These are phyloP conservation scores for Nemoura dubitans DNA, from an alignment of 2,888 invertebrate species.

Conservation along the genomic window DNA sequence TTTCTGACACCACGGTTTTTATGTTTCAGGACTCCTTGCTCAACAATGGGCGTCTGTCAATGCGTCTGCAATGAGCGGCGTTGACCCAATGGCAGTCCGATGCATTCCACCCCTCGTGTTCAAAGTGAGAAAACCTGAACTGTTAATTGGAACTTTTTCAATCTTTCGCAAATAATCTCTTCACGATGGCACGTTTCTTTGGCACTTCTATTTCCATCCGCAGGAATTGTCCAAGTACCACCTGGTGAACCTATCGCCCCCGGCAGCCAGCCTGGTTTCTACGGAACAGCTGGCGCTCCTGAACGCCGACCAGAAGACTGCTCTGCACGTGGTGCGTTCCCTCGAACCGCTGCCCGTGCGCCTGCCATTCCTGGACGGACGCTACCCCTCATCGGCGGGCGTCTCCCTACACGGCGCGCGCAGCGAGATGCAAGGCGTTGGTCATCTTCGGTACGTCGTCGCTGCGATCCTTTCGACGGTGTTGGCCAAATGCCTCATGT, in stretches of 20 bases:
- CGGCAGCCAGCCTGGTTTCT: slow-evolving; percentile 40
- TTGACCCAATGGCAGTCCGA: slow-evolving; percentile 43
- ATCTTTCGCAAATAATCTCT: too few relatives aligned
- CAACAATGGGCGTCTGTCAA: slow-evolving; percentile 19
- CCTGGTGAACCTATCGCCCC: slow-evolving; percentile 32
- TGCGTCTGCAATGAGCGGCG: slow-evolving; percentile 36
- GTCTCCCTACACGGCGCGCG: neutral
- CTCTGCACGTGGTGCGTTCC: slow-evolving; percentile 13
- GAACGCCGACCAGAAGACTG: slow-evolving; percentile 18
- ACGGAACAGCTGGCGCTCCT: slow-evolving; percentile 39
- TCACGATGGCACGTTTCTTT: too few relatives aligned
- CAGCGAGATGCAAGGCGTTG: too few relatives aligned
- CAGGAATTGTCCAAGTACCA: slow-evolving; percentile 42
- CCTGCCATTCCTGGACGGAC: neutral
- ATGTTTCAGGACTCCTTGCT: slow-evolving; percentile 10
- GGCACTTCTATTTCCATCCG: neutral
- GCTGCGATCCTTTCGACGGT: neutral
- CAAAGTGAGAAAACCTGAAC: slow-evolving; percentile 33
- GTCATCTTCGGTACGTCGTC: neutral
- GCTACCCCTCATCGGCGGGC: neutral
- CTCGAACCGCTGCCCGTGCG: neutral
- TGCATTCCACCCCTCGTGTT: slow-evolving; percentile 44
- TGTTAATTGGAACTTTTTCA: neutral
- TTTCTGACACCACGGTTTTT: too few relatives aligned
- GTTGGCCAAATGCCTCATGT: neutral